Evolutionary conservation across 1,140 invertebrate genomes (phyloP), one percentile per base, ranked within the genome.

Genomic region (Plutomurus gul): DNA sequence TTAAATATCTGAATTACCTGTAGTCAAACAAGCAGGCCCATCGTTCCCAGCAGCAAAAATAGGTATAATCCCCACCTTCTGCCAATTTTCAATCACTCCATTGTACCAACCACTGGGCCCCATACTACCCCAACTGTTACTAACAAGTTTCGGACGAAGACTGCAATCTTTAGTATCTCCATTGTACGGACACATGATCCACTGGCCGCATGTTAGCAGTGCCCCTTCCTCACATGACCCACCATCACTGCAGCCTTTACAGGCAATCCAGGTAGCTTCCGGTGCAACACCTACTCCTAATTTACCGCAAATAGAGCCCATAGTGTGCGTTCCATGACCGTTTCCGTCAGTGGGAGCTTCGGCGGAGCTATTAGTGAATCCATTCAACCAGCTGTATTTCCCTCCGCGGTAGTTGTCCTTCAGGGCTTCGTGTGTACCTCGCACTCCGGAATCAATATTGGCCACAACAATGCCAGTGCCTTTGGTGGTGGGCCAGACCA

Each of bases 101-200:
- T 77, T 65, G 49, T 60, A 76, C 20, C 56, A 76, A 39, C n/a
- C 7, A 27, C 33, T 30, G 16, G 25, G 20, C 8, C 33, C 25
- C 1, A 8, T n/a, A 13, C 75, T 49, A 37, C 76, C 75, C 79
- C 79, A 81, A 16, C 18, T 30, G 56, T 81, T 81, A 18, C 36
- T 72, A 0, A 46, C 36, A 8, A 81, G 13, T 36, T 74, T 16
- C 0, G 79, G 70, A 11, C 30, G 25, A 39, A 51, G 40, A 18
- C 8, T 20, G 25, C 79, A 81, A 20, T 81, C 56, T 30, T 71
- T 16, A 18, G 4, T 46, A 7, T 11, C n/a, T 13, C 18, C 43
- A 22, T 16, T 13, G 30, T 65, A 65, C 2, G 79, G 79, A 25
- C 75, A 81, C 16, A 27, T 20, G 1, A 77, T 65, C 25, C 60